Base-by-base conservation (phyloP, 1,140 invertebrate genomes). In the Acromyrmex echinatior region DNA sequence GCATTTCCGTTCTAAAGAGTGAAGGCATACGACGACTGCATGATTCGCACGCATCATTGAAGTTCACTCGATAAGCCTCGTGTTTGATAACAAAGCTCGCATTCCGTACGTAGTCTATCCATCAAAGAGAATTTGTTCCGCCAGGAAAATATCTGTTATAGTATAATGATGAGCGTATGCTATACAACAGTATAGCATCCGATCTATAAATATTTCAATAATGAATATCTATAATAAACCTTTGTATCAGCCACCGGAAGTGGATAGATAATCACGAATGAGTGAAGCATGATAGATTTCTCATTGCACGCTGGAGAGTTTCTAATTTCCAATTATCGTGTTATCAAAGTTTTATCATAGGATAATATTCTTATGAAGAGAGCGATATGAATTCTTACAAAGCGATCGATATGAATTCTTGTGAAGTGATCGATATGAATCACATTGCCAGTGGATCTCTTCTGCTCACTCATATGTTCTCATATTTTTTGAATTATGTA, bases 361-460 rank as follows among this genome's bases (percentile, higher is more conserved):
- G 2, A 6, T 10, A 45, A 60, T 14, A 18, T 62, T 76, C 12
- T n/a, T 76, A 3, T 3, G 56, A 62, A 18, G 4, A 18, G 66
- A 21, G 73, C 66, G 35, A 73, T 49, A 66, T 53, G 49, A 66
- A 68, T 68, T 76, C n/a, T 18, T 76, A 3, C 6, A 56, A 49
- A 18, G 9, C 25, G 66, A 31, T 81, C 66, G 35, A 73, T 49
- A 66, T 53, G 49, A 66, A 68, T 68, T 76, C n/a, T n/a, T 76
- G 6, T 3, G 73, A 62, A 18, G 9, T 18, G 66, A 31, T 82
- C 66, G 35, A 73, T 49, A 66, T 53, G 49, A 66, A 68, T 68
- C 28, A 51, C 14, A 10, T 45, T 51, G 1, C 9, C 63, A 21
- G 25, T 3, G 60, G 7, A 4, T 28, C 28, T 71, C 10, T 9